Evolutionary conservation across 2,113 vertebrate genomes (phyloP).

Genomic region (Beaufortia kweichowensis): DNA sequence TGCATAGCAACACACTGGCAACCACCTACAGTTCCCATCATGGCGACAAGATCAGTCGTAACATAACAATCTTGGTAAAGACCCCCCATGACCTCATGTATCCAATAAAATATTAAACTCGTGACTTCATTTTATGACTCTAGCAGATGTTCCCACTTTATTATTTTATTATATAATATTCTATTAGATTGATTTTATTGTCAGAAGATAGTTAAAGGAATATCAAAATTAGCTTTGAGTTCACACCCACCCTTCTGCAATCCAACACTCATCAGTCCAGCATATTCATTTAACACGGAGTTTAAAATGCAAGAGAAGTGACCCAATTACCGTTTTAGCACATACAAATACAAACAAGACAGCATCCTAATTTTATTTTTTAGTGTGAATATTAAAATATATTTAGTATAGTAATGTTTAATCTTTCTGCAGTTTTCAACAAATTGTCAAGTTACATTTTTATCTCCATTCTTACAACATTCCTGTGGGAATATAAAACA

Average conservation of each 20-base stretch:
- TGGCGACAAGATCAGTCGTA: too few species aligned
- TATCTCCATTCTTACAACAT: not conserved
- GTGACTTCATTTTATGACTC: too few species aligned
- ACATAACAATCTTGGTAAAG: too few species aligned
- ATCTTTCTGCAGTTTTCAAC: not conserved
- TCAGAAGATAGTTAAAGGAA: not conserved
- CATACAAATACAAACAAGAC: not conserved
- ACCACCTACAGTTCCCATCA: too few species aligned
- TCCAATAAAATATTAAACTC: not conserved
- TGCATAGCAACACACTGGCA: too few species aligned
- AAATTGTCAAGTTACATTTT: not conserved
- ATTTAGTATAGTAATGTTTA: not conserved
- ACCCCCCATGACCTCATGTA: too few species aligned
- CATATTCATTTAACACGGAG: too few species aligned
- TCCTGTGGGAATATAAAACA: not conserved
- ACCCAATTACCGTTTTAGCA: not conserved
- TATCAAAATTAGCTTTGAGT: not conserved
- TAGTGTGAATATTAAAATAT: too few species aligned
- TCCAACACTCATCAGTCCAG: too few species aligned
- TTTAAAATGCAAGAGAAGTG: not conserved
- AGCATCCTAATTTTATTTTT: too few species aligned
- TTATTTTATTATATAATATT: not conserved
- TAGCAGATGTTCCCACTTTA: not conserved
- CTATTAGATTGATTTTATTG: not conserved
- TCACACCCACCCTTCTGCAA: too few species aligned